Evolutionary conservation across 2,113 vertebrate species (phyloP).

Genomic region (Pogona vitticeps): DNA sequence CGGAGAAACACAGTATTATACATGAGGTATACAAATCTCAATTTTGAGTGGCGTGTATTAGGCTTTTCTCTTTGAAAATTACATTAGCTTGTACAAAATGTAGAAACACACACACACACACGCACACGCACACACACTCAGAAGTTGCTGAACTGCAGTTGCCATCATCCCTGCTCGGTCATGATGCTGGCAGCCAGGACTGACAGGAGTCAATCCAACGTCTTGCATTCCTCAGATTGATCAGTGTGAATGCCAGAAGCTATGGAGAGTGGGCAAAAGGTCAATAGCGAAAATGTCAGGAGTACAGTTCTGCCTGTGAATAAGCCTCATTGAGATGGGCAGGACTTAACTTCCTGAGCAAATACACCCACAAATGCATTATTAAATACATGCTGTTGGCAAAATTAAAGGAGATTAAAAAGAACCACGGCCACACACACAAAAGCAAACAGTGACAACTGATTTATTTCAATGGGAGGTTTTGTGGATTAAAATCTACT

Average conservation of each 20-base stretch:
- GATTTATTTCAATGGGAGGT: too few species aligned
- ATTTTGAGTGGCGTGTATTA: too few species aligned
- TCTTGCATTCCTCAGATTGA: neutral
- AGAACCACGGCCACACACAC: too few species aligned
- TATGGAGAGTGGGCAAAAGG: neutral
- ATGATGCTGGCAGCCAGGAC: neutral
- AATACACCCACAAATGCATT: neutral
- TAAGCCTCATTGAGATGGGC: neutral
- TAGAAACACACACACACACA: neutral
- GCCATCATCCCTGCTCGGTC: neutral
- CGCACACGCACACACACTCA: too few species aligned
- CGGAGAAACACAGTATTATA: too few species aligned
- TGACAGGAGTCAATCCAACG: too few species aligned
- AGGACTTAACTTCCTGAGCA: neutral
- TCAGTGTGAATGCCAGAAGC: neutral
- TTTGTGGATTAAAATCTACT: too few species aligned
- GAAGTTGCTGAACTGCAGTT: neutral
- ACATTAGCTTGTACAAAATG: neutral
- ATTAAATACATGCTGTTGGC: neutral
- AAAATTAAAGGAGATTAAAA: too few species aligned
- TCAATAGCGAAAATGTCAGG: neutral
- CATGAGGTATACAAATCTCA: too few species aligned
- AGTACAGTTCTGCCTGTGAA: neutral
- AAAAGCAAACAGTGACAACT: too few species aligned
- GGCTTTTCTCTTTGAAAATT: neutral